Evolutionary conservation across 2,797 vertebrate genomes (phyloP).

Genomic region (Cossypha polioptera): DNA sequence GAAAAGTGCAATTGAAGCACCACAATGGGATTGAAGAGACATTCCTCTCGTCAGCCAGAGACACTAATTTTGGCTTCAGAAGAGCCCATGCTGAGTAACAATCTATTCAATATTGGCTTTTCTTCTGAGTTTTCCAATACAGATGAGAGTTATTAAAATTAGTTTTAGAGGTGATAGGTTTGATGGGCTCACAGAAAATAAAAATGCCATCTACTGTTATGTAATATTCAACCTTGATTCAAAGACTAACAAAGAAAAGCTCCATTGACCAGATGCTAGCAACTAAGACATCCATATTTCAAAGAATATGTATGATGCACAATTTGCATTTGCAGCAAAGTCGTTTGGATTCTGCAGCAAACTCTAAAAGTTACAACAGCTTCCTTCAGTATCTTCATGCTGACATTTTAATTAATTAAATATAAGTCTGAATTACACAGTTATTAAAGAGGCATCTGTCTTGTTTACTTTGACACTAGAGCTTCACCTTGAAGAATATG

Average conservation of each 20-base stretch:
- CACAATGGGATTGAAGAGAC: background rate
- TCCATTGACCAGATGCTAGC: background rate
- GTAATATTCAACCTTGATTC: background rate
- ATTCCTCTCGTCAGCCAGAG: background rate
- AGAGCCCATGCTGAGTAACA: background rate
- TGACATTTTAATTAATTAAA: conserved; percentile 45
- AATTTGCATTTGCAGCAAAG: background rate
- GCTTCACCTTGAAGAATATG: conserved; percentile 9
- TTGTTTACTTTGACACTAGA: conserved; percentile 22
- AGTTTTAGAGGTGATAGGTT: background rate
- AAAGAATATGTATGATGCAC: background rate
- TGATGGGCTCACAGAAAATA: background rate
- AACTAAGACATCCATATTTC: background rate
- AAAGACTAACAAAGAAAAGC: background rate
- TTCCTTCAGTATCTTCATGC: background rate
- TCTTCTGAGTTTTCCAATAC: background rate
- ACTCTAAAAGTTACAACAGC: background rate
- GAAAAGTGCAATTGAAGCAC: background rate
- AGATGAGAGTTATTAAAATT: background rate
- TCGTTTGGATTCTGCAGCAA: background rate
- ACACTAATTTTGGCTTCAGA: background rate
- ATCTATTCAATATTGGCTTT: background rate
- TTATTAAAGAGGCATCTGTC: conserved; percentile 21
- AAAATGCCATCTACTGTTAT: background rate
- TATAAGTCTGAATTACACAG: conserved; percentile 16